Evolutionary conservation across 2,888 invertebrate species (phyloP).

Genomic region (Protodeltote pygarga): DNA sequence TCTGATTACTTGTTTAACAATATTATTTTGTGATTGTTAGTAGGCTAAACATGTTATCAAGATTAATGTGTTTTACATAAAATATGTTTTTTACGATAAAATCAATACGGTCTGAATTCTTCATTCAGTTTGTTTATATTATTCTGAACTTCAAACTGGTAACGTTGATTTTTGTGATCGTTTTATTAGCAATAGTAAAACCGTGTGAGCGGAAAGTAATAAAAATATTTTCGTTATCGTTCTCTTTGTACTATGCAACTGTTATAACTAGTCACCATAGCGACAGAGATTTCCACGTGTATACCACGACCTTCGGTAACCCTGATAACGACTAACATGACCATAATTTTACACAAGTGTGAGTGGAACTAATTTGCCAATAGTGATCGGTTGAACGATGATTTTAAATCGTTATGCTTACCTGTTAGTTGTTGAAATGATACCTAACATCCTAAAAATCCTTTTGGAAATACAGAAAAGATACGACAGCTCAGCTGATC

Average conservation of each 20-base stretch:
- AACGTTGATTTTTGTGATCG: slow-evolving; percentile 12
- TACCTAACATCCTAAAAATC: background rate
- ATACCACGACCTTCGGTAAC: slow-evolving; percentile 40
- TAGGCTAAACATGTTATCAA: too few relatives aligned
- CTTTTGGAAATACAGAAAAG: background rate
- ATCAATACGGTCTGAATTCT: too few relatives aligned
- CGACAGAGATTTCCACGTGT: slow-evolving; percentile 51
- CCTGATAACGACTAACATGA: slow-evolving; percentile 42
- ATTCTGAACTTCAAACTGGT: slow-evolving; percentile 5
- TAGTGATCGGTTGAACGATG: background rate
- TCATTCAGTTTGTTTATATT: background rate
- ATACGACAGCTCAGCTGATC: too few relatives aligned
- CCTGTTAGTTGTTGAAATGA: background rate
- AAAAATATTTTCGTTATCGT: slow-evolving; percentile 56
- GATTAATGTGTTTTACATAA: too few relatives aligned
- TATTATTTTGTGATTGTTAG: too few relatives aligned
- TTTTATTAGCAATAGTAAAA: slow-evolving; percentile 47
- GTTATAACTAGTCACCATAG: slow-evolving; percentile 57
- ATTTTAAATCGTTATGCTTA: background rate
- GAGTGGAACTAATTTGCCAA: slow-evolving; percentile 26
- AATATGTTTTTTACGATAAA: too few relatives aligned
- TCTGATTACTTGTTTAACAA: slow-evolving; percentile 26
- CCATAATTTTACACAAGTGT: slow-evolving; percentile 20
- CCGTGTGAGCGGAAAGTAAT: slow-evolving; percentile 48
- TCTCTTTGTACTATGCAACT: slow-evolving; percentile 47